phyloP scores from a whole-genome alignment of 2,888 invertebrate genomes.

The Exocentrus adspersus region DNA sequence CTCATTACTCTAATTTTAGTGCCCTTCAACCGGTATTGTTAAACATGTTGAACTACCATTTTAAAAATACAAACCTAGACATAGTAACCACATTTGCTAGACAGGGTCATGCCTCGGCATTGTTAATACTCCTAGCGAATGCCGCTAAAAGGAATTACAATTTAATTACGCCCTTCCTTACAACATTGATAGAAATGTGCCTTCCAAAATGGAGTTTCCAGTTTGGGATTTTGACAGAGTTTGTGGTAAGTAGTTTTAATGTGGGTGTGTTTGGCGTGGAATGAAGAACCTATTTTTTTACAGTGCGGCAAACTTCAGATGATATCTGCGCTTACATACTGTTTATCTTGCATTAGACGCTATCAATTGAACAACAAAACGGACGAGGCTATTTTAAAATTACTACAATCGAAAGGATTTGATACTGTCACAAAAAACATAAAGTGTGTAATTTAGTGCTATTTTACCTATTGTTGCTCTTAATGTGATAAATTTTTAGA shows the following conservation, averaged over 20 bases:
- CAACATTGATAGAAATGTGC: conserved; percentile 56
- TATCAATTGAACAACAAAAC: conserved; percentile 38
- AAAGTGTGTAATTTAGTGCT: conserved; percentile 46
- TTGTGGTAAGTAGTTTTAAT: conserved; percentile 57
- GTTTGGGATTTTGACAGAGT: conserved; percentile 58
- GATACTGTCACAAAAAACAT: conserved; percentile 62
- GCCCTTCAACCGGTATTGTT: conserved; percentile 67
- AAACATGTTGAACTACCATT: conserved; percentile 69
- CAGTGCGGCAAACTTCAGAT: conserved; percentile 62
- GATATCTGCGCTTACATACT: conserved; percentile 54
- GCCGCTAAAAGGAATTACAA: conserved; percentile 36
- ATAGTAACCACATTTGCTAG: conserved; percentile 65
- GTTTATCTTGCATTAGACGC: conserved; percentile 42
- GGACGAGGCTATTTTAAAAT: conserved; percentile 49
- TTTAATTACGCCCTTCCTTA: conserved; percentile 43
- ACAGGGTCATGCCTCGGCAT: conserved; percentile 69
- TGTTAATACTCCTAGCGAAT: conserved; percentile 44
- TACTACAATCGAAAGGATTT: conserved; percentile 66
- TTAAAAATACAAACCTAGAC: conserved; percentile 67
- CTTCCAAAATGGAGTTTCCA: conserved; percentile 67
- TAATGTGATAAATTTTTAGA: conserved; percentile 56
- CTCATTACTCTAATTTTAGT: no score
- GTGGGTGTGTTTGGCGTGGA: neutral
- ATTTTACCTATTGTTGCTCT: neutral
- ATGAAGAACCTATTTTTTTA: conserved; percentile 40